Evolutionary conservation across 1,140 invertebrate species (phyloP).

Genomic region (Drosophila subpulchrella): DNA sequence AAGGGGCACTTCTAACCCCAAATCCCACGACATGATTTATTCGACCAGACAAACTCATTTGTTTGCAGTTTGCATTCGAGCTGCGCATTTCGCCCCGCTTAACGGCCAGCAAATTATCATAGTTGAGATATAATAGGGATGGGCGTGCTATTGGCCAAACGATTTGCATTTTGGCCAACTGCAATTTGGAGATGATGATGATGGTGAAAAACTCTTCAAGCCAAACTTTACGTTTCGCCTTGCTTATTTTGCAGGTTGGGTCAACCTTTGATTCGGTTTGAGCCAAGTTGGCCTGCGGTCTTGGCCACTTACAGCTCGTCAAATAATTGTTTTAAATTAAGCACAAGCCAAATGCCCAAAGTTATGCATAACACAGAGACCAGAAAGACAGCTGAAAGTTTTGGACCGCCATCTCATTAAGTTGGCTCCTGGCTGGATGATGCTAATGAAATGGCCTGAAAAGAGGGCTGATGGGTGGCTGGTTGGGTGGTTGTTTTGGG

Average conservation of each 20-base stretch:
- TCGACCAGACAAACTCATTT: constrained; percentile 64
- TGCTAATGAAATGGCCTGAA: constrained; percentile 58
- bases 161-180: constrained; percentile 55
- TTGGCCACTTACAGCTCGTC: constrained; percentile 56
- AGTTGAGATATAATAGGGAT: constrained; percentile 53
- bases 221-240: background rate
- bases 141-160: constrained; percentile 42
- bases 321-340: constrained; percentile 83
- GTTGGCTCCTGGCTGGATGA: constrained; percentile 48
- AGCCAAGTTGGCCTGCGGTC: constrained; percentile 42
- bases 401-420: constrained; percentile 62
- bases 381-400: constrained; percentile 51
- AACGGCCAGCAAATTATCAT: constrained; percentile 44
- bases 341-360: constrained; percentile 74
- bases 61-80: constrained; percentile 56
- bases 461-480: constrained; percentile 17
- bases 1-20: constrained; percentile 29
- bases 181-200: constrained; percentile 32
- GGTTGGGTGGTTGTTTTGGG: constrained; percentile 8
- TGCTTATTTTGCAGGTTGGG: background rate
- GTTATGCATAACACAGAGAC: constrained; percentile 67
- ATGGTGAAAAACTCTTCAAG: constrained; percentile 10
- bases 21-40: constrained; percentile 65
- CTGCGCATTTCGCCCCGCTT: constrained; percentile 12
- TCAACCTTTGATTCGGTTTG: constrained; percentile 43